A percentile compares a stretch with the other conserved stretches of the same genome.
These are phyloP conservation scores for Hyposoter dolosus DNA, from an alignment of 2,888 invertebrate species.

Conservation along the genomic window DNA sequence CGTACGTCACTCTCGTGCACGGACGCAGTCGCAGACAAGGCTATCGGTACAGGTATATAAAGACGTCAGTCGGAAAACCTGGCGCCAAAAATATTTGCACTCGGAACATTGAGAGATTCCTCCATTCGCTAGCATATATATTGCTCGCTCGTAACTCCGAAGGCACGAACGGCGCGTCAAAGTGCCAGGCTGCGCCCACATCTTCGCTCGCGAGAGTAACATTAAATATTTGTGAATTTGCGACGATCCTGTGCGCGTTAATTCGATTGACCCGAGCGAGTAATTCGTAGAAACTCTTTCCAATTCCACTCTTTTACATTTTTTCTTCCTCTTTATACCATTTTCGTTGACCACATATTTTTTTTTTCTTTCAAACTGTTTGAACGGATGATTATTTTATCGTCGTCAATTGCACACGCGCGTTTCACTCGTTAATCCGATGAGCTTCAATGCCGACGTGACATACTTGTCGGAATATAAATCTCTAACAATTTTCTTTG, in stretches of 20 bases:
- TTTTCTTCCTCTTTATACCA: neutral
- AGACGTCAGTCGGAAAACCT: conserved; percentile 76
- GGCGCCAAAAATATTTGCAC: conserved; percentile 82
- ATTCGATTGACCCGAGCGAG: conserved; percentile 61
- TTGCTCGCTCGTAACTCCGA: conserved; percentile 42
- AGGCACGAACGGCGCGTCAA: conserved; percentile 63
- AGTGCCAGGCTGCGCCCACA: conserved; percentile 52
- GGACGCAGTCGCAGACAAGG: conserved; percentile 52
- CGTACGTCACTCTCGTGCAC: conserved; percentile 12
- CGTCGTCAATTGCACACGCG: neutral
- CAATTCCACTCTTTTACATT: neutral
- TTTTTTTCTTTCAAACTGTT: neutral
- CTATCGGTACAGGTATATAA: conserved; percentile 46
- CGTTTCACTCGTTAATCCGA: neutral
- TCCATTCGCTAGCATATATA: conserved; percentile 31
- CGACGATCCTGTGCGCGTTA: conserved; percentile 60
- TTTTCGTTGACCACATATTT: neutral
- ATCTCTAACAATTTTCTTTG: neutral
- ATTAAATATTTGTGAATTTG: conserved; percentile 69
- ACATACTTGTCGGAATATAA: neutral
- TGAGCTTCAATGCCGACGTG: neutral
- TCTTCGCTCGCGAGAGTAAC: conserved; percentile 60
- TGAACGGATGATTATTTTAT: neutral
- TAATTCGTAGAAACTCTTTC: conserved; percentile 53
- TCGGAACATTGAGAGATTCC: conserved; percentile 53